Conservation (phyloP, 2,797 vertebrate species). For the Eidolon dupreanum region DNA sequence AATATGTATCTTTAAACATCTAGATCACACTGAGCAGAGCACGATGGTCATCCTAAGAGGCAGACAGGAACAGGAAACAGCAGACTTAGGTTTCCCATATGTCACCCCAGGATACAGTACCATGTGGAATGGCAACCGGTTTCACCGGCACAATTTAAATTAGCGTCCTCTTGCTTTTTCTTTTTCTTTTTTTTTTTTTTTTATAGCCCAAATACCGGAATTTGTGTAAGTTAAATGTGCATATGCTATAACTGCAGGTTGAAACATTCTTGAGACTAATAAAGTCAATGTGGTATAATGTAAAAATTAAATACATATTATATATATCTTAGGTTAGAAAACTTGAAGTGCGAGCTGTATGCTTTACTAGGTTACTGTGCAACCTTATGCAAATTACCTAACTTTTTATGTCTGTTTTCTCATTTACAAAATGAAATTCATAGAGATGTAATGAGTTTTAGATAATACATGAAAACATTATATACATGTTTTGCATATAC, state of each 20-base stretch:
- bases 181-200: not conserved
- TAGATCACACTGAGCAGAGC: not conserved
- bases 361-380: not conserved
- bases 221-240: not conserved
- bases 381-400: not conserved
- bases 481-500: not conserved
- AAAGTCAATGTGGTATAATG: not conserved
- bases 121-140: not conserved
- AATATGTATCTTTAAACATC: not conserved
- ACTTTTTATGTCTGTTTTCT: constrained; percentile 33
- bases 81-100: not conserved
- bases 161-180: not conserved
- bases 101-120: not conserved
- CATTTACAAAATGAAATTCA: constrained; percentile 19
- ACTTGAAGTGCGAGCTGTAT: not conserved
- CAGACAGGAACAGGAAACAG: not conserved
- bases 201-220: not conserved
- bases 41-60: not conserved
- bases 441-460: not conserved
- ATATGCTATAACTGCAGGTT: not conserved
- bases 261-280: constrained; percentile 33
- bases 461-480: constrained; percentile 7
- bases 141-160: not conserved
- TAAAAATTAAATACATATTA: not conserved
- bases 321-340: not conserved